Evolutionary conservation across 2,113 vertebrate species (phyloP), one percentile per base, ranked within the genome.

Genomic region (Periophthalmodon schlosseri): DNA sequence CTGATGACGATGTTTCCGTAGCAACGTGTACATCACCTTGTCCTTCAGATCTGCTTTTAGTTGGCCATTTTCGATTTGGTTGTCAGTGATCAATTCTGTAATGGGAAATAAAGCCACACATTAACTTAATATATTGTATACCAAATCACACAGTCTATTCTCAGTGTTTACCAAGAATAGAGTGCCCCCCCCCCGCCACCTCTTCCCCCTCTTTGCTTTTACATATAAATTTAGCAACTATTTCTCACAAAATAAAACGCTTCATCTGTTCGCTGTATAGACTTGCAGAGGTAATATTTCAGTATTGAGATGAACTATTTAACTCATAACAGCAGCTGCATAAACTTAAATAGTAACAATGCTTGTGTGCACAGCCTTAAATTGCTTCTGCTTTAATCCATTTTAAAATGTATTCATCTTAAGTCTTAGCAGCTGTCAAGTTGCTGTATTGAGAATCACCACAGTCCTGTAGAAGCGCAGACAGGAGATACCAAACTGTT

Each of bases 1-100:
- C 92, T 99, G 98, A 89, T 99, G 97, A 20, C 96, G 95, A 82
- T 99, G 98, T 84, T 94, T 97, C 87, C 97, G 94, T 69, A 99
- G 95, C 91, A 99, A 85, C 0, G 98, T 98, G 86, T 97, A 98
- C 85, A 94, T 97, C 89, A 99, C 96, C 80, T 99, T 99, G 82
- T 99, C 97, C 91, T 96, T 99, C 76, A 98, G 93, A 1, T 99
- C 97, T 0, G 94, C 52, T 72, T 96, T 99, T 91, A 99, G 74
- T 58, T 96, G 95, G n/a, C 97, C 97, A 0, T 91, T 95, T 89
- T 96, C 96, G 1, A 99, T 96, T 92, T 99, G 97, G 88, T 95
- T 96, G 89, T 98, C 96, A 1, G 96, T 96, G 63, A 99, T 95
- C 95, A 96, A 93, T 85, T 99, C 98, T 99, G 89, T 14, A 44